phyloP scores from a whole-genome alignment of 2,797 vertebrate species.

The Myotis pilosus region DNA sequence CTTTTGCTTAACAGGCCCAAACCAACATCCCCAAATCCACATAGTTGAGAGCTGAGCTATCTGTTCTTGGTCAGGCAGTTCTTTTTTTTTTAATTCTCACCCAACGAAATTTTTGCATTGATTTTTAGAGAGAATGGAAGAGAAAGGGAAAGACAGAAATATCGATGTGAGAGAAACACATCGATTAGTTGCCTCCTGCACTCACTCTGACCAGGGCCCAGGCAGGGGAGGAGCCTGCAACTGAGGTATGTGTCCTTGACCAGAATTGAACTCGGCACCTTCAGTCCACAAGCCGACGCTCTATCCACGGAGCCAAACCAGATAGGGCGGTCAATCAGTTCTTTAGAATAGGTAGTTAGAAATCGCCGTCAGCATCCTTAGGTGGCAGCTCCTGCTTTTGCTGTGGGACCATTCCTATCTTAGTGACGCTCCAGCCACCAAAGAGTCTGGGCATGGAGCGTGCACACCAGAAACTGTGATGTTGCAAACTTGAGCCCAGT shows the following conservation, averaged over 20 bases:
- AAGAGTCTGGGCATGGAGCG: background rate
- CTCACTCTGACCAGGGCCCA: too few species aligned
- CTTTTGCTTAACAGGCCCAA: background rate
- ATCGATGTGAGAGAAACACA: background rate
- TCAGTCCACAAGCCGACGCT: background rate
- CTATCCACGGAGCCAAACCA: background rate
- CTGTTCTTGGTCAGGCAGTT: background rate
- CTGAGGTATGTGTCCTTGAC: background rate
- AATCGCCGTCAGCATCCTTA: background rate
- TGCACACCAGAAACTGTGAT: background rate
- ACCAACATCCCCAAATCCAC: fast-evolving
- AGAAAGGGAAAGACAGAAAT: background rate
- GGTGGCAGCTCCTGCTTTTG: background rate
- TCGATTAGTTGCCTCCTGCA: background rate
- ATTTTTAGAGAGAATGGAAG: background rate
- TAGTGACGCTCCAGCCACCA: background rate
- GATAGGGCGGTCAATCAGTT: background rate
- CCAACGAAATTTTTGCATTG: background rate
- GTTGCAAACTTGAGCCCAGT: background rate
- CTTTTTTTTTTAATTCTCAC: background rate
- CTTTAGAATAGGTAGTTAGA: background rate
- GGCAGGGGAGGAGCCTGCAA: background rate
- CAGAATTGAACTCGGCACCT: background rate
- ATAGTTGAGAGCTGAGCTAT: fast-evolving
- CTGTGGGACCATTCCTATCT: background rate